phyloP scores from a whole-genome alignment of 2,113 vertebrate species.

The Elephantulus edwardii region DNA sequence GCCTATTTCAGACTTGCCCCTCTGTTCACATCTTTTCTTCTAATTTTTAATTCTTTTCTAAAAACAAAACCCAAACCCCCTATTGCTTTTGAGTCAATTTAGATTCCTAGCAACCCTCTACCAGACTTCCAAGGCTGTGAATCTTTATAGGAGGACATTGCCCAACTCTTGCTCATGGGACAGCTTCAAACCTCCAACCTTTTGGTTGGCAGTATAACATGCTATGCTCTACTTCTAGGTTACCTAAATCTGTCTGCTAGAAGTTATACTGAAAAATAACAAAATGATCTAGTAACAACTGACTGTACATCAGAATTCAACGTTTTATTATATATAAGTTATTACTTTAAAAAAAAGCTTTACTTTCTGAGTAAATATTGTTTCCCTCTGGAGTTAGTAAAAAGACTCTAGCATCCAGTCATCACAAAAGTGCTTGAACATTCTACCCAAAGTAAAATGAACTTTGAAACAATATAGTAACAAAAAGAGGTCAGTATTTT shows the following conservation, averaged over 20 bases:
- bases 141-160: too few species aligned
- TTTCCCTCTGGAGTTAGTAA: not conserved
- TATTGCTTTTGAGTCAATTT: too few species aligned
- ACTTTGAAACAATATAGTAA: conserved; percentile 17
- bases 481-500: not conserved
- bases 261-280: not conserved
- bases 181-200: too few species aligned
- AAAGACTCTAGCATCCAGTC: not conserved
- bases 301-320: conserved; percentile 6
- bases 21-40: not conserved
- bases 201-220: too few species aligned
- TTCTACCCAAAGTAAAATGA: conserved; percentile 39
- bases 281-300: not conserved
- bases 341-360: conserved; percentile 29
- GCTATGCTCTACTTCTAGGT: too few species aligned
- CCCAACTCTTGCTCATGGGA: too few species aligned
- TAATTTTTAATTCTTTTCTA: not conserved
- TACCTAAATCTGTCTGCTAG: conserved; percentile 1
- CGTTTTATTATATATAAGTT: conserved; percentile 8
- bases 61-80: too few species aligned
- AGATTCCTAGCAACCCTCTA: too few species aligned
- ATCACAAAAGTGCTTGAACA: conserved; percentile 22
- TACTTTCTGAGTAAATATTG: conserved; percentile 45
- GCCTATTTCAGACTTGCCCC: not conserved
- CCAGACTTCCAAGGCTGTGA: too few species aligned